Evolutionary conservation across 92 coral and sea anemone species (phyloP).

Genomic region (Epizoanthus fatuus): DNA sequence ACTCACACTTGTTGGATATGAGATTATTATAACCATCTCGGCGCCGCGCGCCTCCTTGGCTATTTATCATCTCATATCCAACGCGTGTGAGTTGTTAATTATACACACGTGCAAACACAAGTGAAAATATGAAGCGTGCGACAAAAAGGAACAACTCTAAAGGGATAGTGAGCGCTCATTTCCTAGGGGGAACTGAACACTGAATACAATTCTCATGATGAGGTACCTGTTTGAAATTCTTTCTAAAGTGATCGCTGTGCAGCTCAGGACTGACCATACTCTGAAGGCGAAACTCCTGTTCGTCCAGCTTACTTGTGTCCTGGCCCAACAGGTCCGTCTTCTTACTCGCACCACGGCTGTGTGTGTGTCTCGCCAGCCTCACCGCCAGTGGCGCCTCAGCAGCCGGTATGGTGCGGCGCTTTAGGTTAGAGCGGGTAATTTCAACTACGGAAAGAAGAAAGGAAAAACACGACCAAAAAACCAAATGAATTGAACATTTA

Average conservation of each 20-base stretch:
- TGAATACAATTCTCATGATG: too few species aligned
- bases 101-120: too few species aligned
- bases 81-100: too few species aligned
- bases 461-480: background rate
- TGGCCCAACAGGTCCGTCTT: slow-evolving; percentile 89
- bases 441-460: background rate
- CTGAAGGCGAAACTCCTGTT: slow-evolving; percentile 81
- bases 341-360: slow-evolving; percentile 34
- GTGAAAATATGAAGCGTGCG: too few species aligned
- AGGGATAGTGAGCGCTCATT: too few species aligned
- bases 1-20: too few species aligned
- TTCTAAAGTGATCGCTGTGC: slow-evolving; percentile 42
- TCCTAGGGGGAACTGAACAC: too few species aligned
- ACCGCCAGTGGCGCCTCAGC: background rate
- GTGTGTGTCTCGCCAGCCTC: too few species aligned
- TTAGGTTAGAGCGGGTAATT: background rate
- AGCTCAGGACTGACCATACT: slow-evolving; percentile 89
- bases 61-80: too few species aligned
- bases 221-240: slow-evolving; percentile 19
- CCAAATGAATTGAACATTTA: background rate
- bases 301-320: slow-evolving; percentile 77
- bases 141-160: too few species aligned
- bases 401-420: background rate
- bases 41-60: too few species aligned
- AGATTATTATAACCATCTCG: too few species aligned